Conservation (phyloP, 2,797 vertebrate genomes). For the Fundulus diaphanus region DNA sequence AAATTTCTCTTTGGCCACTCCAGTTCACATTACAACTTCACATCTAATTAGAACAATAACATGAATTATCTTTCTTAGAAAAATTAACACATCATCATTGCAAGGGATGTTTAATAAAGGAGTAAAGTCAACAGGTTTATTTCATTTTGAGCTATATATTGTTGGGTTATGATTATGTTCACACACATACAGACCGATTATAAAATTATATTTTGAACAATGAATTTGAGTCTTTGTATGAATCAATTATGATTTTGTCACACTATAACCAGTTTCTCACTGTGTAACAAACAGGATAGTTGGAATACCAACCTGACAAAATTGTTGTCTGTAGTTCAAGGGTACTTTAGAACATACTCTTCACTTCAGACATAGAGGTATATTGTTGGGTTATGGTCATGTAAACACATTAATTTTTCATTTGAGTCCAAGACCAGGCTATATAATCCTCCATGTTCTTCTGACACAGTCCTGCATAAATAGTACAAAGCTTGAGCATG, state of each 20-base stretch:
- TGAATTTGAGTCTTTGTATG: background rate
- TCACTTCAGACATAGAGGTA: conserved; percentile 5
- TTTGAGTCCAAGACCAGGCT: background rate
- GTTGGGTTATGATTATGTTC: no score
- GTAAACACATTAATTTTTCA: background rate
- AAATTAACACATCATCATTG: background rate
- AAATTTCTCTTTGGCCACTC: no score
- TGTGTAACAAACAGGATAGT: conserved; percentile 52
- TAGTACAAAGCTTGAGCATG: conserved; percentile 8
- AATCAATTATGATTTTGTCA: background rate
- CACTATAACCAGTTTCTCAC: background rate
- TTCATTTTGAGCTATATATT: background rate
- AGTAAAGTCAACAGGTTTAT: no score
- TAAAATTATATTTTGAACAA: background rate
- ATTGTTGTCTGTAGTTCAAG: conserved; percentile 28
- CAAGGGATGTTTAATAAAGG: background rate
- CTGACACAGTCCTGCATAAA: conserved; percentile 21
- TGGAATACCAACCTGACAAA: conserved; percentile 45
- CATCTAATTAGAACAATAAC: background rate
- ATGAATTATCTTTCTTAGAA: background rate
- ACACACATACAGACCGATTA: no score
- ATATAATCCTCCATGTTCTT: background rate
- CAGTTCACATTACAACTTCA: no score
- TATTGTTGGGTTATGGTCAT: conserved; percentile 19
- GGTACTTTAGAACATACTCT: conserved; percentile 17